phyloP scores from a whole-genome alignment of 2,888 invertebrate genomes.

The Autographa pulchrina region DNA sequence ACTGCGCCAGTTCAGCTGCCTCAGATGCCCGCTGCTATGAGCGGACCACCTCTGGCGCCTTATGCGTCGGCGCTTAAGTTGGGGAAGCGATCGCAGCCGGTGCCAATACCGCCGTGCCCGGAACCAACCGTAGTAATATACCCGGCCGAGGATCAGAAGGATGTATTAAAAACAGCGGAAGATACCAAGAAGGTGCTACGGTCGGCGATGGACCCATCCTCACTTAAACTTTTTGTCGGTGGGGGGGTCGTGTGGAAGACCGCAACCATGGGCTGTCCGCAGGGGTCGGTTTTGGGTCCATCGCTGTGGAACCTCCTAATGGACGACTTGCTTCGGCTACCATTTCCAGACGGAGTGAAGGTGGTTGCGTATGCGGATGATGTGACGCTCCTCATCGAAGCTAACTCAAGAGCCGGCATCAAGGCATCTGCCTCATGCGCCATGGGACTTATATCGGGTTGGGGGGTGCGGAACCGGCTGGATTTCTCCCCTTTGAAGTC shows the following conservation, averaged over 20 bases:
- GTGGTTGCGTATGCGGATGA: constrained; percentile 59
- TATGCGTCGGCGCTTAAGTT: too few relatives aligned
- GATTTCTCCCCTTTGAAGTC: too few relatives aligned
- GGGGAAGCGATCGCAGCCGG: too few relatives aligned
- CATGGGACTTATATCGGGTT: constrained; percentile 20
- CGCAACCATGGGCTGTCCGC: constrained; percentile 58
- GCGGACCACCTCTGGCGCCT: too few relatives aligned
- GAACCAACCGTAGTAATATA: too few relatives aligned
- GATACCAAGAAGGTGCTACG: neutral
- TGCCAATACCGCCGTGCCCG: too few relatives aligned
- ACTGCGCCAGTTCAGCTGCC: too few relatives aligned
- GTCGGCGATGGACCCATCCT: neutral
- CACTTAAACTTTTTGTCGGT: constrained; percentile 37
- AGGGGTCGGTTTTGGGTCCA: constrained; percentile 54
- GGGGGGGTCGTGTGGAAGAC: constrained; percentile 33
- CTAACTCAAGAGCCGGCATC: constrained; percentile 32
- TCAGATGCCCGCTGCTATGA: too few relatives aligned
- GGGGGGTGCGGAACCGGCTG: constrained; percentile 47
- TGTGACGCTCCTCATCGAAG: constrained; percentile 51
- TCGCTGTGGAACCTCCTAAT: constrained; percentile 55
- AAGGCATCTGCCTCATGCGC: constrained; percentile 24
- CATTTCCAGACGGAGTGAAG: too few relatives aligned
- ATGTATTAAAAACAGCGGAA: too few relatives aligned
- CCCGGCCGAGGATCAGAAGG: too few relatives aligned
- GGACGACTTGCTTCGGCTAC: constrained; percentile 54